phyloP scores from a whole-genome alignment of 2,797 vertebrate species.

The Gymnothorax javanicus region DNA sequence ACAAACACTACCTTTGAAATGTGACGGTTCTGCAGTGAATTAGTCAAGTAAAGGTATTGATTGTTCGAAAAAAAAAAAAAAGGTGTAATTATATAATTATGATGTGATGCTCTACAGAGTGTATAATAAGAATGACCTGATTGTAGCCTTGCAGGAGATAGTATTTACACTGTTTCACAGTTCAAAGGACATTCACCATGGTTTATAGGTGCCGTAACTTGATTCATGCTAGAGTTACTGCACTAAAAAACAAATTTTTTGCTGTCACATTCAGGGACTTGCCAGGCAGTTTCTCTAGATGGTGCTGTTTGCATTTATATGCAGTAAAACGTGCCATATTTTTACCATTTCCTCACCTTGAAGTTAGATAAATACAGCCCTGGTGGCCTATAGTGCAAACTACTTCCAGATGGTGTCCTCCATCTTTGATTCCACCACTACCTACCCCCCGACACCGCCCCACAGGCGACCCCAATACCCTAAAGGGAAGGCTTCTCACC shows the following conservation, averaged over 20 bases:
- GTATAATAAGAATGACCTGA: background rate
- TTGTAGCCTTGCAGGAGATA: background rate
- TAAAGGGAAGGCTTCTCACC: background rate
- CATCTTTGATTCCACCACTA: conserved; percentile 29
- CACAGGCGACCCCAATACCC: background rate
- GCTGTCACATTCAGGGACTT: background rate
- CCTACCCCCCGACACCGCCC: conserved; percentile 11
- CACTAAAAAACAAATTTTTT: background rate
- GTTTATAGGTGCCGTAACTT: background rate
- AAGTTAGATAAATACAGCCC: background rate
- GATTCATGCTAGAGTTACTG: background rate
- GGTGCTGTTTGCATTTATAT: conserved; percentile 52
- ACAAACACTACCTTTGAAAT: background rate
- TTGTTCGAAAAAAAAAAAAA: background rate
- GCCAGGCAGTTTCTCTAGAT: conserved; percentile 53
- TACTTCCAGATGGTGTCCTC: conserved; percentile 55
- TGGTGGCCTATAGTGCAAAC: conserved; percentile 32
- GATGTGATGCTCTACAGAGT: background rate
- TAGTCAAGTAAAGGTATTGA: background rate
- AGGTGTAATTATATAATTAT: background rate
- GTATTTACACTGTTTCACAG: background rate
- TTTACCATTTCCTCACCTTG: background rate
- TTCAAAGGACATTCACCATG: background rate
- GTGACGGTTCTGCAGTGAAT: background rate
- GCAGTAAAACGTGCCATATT: background rate